Base-by-base conservation (phyloP, 2,888 invertebrate genomes). In the Rhingia campestris region DNA sequence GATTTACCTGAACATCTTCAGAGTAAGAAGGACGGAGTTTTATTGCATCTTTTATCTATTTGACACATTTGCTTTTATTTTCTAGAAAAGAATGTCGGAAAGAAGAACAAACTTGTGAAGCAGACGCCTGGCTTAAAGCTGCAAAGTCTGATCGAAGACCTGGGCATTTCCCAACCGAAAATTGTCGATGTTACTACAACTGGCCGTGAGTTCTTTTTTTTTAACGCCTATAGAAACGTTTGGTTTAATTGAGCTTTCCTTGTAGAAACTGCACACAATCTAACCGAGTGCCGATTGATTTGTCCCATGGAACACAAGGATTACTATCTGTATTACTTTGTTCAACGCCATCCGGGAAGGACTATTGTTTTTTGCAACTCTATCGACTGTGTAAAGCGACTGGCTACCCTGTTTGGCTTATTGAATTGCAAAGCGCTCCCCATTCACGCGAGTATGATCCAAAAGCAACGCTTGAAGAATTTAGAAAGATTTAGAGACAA, bases 281-380 rank as follows among this genome's bases (percentile, higher is more conserved):
- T 99, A 53, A 96, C 96, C 0, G 99, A 99, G 91, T 95, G 96
- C 82, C 94, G 96, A 59, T 95, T 99, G 79, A 93, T 94, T 0
- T 97, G 97, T 87, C 92, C 94, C 0, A 91, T 95, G 39, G 95
- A 96, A 53, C 95, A 97, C 75, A 97, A 99, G 91, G 99, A 99
- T 91, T 94, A 95, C 63, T 97, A 98, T 89, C 92, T 99, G 2
- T 98, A 97, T 90, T 99, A 99, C 89, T 96, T 99, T 88, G 91
- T 95, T 67, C 94, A 95, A 87, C 93, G 94, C 51, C 96, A 99
- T 91, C 95, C 95, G 0, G 99, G 98, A 0, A 92, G 98, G 61
- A 98, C 98, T 0, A 94, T 99, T 41, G 96, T 99, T 45, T 99
- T 99, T 91, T 97, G 95, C 89, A 97, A 96, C 93, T 98, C 96